These are phyloP conservation scores for Acrossocheilus wenchowensis DNA, from an alignment of 2,797 vertebrate species.

Conservation along the genomic window DNA sequence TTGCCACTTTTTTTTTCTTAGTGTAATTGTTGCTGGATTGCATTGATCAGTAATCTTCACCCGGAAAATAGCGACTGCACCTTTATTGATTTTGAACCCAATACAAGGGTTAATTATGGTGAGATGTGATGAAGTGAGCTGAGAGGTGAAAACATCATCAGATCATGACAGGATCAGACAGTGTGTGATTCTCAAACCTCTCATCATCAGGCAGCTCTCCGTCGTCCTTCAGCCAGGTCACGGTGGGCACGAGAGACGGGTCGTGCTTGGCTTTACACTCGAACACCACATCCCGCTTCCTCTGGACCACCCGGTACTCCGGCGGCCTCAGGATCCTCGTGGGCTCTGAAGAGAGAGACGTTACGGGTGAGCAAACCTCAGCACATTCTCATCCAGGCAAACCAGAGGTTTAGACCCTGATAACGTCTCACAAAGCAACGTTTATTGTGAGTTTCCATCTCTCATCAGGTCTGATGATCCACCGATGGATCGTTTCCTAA, in stretches of 20 bases:
- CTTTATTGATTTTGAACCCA: too few relatives aligned
- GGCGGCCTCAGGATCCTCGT: conserved; percentile 93
- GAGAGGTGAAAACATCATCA: too few relatives aligned
- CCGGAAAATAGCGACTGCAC: too few relatives aligned
- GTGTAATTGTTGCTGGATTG: too few relatives aligned
- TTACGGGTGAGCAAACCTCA: too few relatives aligned
- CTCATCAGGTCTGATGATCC: background rate
- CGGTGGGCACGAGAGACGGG: conserved; percentile 80
- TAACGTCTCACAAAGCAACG: background rate
- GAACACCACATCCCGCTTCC: conserved; percentile 84
- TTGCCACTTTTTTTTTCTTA: too few relatives aligned
- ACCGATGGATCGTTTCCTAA: background rate
- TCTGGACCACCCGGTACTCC: conserved; percentile 87
- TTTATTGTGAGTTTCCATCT: background rate
- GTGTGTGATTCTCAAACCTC: conserved; percentile 70
- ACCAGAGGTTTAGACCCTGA: background rate
- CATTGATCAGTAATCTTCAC: too few relatives aligned
- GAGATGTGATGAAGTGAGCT: too few relatives aligned
- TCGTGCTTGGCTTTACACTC: conserved; percentile 95
- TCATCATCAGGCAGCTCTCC: conserved; percentile 88
- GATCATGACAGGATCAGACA: background rate
- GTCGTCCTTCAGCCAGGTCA: conserved; percentile 90
- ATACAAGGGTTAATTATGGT: too few relatives aligned
- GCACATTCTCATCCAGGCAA: background rate
- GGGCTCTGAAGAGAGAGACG: conserved; percentile 80